Evolutionary conservation across 1,140 invertebrate genomes (phyloP), one percentile per base, ranked within the genome.

Genomic region (Stegodyphus dumicola): DNA sequence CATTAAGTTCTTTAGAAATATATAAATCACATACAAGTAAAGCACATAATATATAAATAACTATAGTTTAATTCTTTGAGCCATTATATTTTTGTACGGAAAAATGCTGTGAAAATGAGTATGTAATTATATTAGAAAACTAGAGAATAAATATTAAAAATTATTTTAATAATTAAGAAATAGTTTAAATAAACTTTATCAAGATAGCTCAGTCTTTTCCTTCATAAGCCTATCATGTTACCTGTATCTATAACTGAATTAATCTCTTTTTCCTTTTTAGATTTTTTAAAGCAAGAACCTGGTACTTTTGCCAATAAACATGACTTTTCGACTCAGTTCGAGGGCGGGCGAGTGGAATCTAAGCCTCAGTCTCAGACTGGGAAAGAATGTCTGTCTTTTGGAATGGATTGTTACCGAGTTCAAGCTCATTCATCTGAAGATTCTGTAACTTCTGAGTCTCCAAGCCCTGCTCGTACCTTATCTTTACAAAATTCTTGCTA

Each of bases 381-480:
- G 7, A 67, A 67, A 17, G 17, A 67, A 7, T 78, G 77, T 9
- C 49, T 7, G 15, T 65, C 71, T 15, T 81, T 52, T n/a, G 17
- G 6, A 6, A 4, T 74, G 48, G 70, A 81, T 6, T 81, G 79
- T 51, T 81, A 81, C 11, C 48, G 79, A 53, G 54, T 69, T 17
- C 67, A 64, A 52, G 54, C n/a, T n/a, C 77, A 71, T 7, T 74
- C 79, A 6, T 74, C 79, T 9, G 79, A 81, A 73, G 79, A 81
- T n/a, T 81, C 79, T n/a, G 49, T 17, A 11, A 52, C 67, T 15
- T 81, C 79, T 7, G 79, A 17, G 9, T 65, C 56, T 64, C 67
- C 79, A 11, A 74, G 79, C 18, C 77, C 77, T 15, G 52, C 18
- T 2, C 51, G 48, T 10, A 33, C 33, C 1, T 33, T 33, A 33